Percentiles rank a stretch among this genome's conserved stretches.
These are phyloP conservation scores for Sesia bembeciformis DNA, from an alignment of 2,888 invertebrate species.

Conservation along the genomic window DNA sequence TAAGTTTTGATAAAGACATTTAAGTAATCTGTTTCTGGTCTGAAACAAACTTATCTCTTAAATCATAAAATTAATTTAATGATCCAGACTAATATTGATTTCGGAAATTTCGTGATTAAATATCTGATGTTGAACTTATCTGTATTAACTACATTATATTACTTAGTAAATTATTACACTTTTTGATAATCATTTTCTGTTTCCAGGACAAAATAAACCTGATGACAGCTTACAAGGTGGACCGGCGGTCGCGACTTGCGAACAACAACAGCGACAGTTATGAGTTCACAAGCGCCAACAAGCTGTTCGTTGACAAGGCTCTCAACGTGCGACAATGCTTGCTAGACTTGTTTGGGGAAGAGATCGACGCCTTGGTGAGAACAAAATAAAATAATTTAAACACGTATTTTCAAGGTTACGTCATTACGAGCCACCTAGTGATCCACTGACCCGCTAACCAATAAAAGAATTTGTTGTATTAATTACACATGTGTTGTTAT, in stretches of 20 bases:
- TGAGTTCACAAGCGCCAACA: constrained; percentile 85
- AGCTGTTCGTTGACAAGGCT: constrained; percentile 79
- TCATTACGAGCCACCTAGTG: too few species aligned
- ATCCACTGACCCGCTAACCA: too few species aligned
- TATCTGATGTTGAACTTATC: too few species aligned
- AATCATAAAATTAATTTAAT: too few species aligned
- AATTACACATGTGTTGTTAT: too few species aligned
- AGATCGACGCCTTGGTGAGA: constrained; percentile 71
- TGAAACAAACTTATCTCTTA: too few species aligned
- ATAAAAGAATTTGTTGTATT: too few species aligned
- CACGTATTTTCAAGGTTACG: too few species aligned
- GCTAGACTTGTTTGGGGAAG: constrained; percentile 76
- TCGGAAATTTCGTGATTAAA: neutral
- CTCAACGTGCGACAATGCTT: constrained; percentile 80
- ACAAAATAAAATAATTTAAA: too few species aligned
- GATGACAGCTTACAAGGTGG: constrained; percentile 82
- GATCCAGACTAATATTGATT: neutral
- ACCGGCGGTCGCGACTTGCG: constrained; percentile 72
- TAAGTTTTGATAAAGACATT: constrained; percentile 24
- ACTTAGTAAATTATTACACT: too few species aligned
- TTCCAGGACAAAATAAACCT: constrained; percentile 79
- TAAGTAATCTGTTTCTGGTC: too few species aligned
- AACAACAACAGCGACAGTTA: constrained; percentile 76
- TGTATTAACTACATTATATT: too few species aligned
- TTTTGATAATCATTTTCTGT: neutral